Evolutionary conservation across 1,140 invertebrate genomes (phyloP).

Genomic region (Campoletis sonorensis): DNA sequence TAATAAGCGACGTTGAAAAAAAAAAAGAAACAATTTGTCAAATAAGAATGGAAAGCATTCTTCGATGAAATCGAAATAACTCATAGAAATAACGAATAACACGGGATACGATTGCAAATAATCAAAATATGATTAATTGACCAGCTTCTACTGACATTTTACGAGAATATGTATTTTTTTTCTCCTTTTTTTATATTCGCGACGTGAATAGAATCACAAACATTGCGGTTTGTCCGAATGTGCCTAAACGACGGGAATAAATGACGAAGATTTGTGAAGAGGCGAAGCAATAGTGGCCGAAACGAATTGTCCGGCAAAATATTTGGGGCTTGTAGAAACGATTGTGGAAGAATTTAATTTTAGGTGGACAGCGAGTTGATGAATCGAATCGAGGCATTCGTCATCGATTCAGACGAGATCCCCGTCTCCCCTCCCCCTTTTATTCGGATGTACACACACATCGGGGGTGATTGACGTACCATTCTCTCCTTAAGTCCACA

Average conservation of each 20-base stretch:
- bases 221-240: no score
- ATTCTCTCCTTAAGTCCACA: slow-evolving; percentile 30
- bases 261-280: slow-evolving; percentile 33
- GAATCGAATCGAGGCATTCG: slow-evolving; percentile 38
- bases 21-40: no score
- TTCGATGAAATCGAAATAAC: no score
- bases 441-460: background rate
- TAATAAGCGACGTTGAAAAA: no score
- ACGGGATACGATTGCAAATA: no score
- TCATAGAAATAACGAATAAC: no score
- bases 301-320: slow-evolving; percentile 29
- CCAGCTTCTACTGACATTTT: no score
- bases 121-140: no score
- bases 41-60: no score
- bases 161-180: no score
- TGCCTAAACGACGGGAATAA: background rate
- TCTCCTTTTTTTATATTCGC: no score
- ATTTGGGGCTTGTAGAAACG: slow-evolving; percentile 34
- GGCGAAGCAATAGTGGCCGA: background rate
- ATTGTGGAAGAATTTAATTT: slow-evolving; percentile 41
- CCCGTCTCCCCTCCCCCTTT: background rate
- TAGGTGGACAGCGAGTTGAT: slow-evolving; percentile 33
- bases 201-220: no score
- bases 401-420: slow-evolving; percentile 13
- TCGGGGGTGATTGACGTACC: slow-evolving; percentile 19